A percentile compares a stretch with the other conserved stretches of the same genome.
Evolutionary conservation across 2,113 vertebrate genomes (phyloP).

Genomic region (Bufo bufo): DNA sequence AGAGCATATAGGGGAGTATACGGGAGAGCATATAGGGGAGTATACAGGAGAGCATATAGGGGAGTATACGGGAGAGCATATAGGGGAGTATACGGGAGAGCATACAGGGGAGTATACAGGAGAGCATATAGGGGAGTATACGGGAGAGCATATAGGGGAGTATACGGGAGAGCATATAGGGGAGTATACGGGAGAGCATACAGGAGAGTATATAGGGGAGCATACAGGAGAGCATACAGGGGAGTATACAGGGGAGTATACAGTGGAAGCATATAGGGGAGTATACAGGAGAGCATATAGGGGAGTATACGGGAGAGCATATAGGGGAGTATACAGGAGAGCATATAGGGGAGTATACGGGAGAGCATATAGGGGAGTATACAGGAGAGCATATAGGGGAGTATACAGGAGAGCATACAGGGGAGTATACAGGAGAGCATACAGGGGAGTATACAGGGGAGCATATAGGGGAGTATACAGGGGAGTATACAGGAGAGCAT

Average conservation of each 20-base stretch:
- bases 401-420: too few species aligned
- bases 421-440: too few species aligned
- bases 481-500: too few species aligned
- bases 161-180: too few species aligned
- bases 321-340: neutral
- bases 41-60: neutral
- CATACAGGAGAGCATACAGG: neutral
- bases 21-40: neutral
- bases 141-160: neutral
- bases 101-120: neutral
- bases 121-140: neutral
- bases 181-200: neutral
- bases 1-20: neutral
- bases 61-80: neutral
- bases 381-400: neutral
- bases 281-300: too few species aligned
- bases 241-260: neutral
- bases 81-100: neutral
- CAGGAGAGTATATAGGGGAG: neutral
- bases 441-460: too few species aligned
- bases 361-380: neutral
- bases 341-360: neutral
- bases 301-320: neutral
- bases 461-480: too few species aligned
- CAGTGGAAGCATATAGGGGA: neutral